These are phyloP conservation scores for Halisarca cf. caerulea DNA, from an alignment of 37 sponge, comb jelly and placozoan genomes.

Conservation along the genomic window DNA sequence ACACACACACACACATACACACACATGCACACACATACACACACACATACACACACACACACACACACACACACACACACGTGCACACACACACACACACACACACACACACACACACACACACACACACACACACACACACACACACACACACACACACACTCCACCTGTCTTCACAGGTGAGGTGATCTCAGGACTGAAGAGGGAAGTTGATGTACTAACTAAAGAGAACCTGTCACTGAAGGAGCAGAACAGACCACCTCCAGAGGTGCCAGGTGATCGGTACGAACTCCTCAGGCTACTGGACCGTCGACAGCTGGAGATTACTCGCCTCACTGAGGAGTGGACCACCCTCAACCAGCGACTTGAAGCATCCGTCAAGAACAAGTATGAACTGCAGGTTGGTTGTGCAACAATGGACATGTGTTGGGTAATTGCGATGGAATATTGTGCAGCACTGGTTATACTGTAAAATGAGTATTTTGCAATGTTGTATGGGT, in stretches of 20 bases:
- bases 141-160: not conserved
- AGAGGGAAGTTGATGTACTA: slow-evolving; percentile 2
- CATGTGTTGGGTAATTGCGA: too few species aligned
- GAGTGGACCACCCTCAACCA: slow-evolving; percentile 60
- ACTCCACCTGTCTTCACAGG: not conserved
- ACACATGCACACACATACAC: too few species aligned
- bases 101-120: too few species aligned
- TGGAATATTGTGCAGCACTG: not conserved
- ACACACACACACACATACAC: too few species aligned
- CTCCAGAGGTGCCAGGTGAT: slow-evolving; percentile 70
- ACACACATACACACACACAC: too few species aligned
- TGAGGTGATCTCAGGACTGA: not conserved
- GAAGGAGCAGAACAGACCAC: slow-evolving; percentile 50
- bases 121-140: too few species aligned
- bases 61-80: too few species aligned
- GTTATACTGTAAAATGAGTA: not conserved
- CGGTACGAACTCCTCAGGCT: slow-evolving; percentile 70
- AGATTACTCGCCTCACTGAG: slow-evolving; percentile 48
- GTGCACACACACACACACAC: too few species aligned
- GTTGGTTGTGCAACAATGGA: not conserved
- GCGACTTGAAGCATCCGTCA: slow-evolving; percentile 38
- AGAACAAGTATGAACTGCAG: slow-evolving; percentile 49
- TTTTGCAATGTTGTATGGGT: not conserved
- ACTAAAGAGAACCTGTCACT: slow-evolving; percentile 30
- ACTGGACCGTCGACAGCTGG: slow-evolving; percentile 68